phyloP scores from a whole-genome alignment of 2,888 invertebrate genomes.

The Synergus laeviventris region DNA sequence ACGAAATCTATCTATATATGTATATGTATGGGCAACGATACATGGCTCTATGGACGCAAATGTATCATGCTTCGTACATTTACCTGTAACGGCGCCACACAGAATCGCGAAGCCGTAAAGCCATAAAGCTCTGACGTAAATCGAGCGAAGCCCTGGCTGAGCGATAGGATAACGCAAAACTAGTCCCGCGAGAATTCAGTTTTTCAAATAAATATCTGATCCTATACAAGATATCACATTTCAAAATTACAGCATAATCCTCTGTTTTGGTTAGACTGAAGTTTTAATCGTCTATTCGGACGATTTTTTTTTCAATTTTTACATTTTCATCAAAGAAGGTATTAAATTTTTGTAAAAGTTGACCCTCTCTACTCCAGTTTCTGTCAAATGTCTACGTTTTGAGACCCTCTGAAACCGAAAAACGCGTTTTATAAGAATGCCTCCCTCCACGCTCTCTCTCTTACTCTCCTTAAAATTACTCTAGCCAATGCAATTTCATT shows the following conservation, averaged over 20 bases:
- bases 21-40: constrained; percentile 34
- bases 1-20: constrained; percentile 48
- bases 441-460: too few species aligned
- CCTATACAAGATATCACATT: constrained; percentile 23
- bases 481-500: too few species aligned
- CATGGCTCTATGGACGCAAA: constrained; percentile 45
- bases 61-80: constrained; percentile 43
- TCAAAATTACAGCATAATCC: constrained; percentile 2
- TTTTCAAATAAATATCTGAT: constrained; percentile 25
- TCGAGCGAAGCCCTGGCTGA: constrained; percentile 30
- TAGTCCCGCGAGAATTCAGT: constrained; percentile 37
- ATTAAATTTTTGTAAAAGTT: too few species aligned
- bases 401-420: too few species aligned
- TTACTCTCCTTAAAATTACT: too few species aligned
- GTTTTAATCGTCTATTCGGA: too few species aligned
- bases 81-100: constrained; percentile 44
- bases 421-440: too few species aligned
- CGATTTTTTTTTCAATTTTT: too few species aligned
- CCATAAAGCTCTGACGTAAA: constrained; percentile 39
- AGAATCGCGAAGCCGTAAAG: constrained; percentile 35
- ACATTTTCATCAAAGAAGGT: too few species aligned
- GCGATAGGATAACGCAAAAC: constrained; percentile 32
- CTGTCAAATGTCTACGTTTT: too few species aligned
- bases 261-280: neutral
- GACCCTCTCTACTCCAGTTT: too few species aligned